Evolutionary conservation across 2,113 vertebrate genomes (phyloP), one percentile per base, ranked within the genome.

Genomic region (Cepphus grylle): DNA sequence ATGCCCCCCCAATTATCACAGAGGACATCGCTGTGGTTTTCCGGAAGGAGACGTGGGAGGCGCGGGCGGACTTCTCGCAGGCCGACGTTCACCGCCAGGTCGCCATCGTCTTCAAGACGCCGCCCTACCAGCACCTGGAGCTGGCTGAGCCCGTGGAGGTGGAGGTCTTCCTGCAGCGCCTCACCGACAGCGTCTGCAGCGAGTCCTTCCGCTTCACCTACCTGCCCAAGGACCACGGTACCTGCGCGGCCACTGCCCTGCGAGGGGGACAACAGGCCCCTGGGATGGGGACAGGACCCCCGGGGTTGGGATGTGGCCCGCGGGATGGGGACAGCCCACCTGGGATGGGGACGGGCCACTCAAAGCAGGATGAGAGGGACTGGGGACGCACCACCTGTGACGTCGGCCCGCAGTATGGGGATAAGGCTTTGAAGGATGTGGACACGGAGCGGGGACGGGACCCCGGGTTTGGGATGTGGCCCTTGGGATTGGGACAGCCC

Each of bases 21-120:
- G 99, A 99, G 56, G 98, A 99, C 95, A 99, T 99, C 6, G 98
- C 98, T 2, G 99, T 99, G 93, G 94, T 99, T 87, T 99, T 99
- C 97, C 97, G 97, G 27, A 97, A 82, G 6, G 98, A 97, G 3
- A 91, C 96, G 12, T 99, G 99, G 99, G 99, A 99, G 66, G 99
- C 98, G 2, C 98, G 98, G 53, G 99, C 98, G 0, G 99, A 99
- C 94, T 99, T 99, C 50, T 99, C 99, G 22, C 99, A 99, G 94
- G 99, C 99, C 0, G 99, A 99, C 0, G 99, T 99, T 32, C 99
- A 99, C 93, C 98, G 99, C 38, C 99, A 99, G 97, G 99, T 99
- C 1, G 99, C 99, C 95, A 99, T 99, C 1, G 99, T 99, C 61
- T 99, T 99, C 90, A 99, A 99, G 96, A 99, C 98, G 0, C 99